These are phyloP conservation scores for Macrobrachium rosenbergii DNA, from an alignment of 1,140 invertebrate genomes.

Conservation along the genomic window DNA sequence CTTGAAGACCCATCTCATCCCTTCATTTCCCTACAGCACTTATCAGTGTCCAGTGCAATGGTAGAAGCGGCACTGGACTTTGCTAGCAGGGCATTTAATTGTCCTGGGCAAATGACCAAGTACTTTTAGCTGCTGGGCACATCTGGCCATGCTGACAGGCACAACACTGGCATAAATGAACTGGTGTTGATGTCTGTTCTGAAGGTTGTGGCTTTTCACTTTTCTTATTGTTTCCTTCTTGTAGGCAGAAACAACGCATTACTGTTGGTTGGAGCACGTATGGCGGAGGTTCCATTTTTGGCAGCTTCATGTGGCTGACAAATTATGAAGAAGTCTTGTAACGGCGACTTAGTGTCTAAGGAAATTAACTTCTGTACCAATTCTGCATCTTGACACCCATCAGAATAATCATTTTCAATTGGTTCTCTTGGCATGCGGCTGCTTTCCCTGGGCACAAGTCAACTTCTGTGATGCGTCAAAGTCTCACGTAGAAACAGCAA, in stretches of 20 bases:
- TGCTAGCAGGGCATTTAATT: background rate
- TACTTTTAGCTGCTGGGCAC: background rate
- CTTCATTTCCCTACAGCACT: background rate
- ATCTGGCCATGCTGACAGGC: background rate
- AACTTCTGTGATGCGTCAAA: conserved; percentile 24
- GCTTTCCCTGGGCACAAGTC: conserved; percentile 17
- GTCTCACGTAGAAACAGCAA: background rate
- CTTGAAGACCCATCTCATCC: too few species aligned
- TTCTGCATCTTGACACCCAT: too few species aligned
- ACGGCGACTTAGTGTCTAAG: background rate
- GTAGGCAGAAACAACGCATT: background rate
- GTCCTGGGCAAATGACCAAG: background rate
- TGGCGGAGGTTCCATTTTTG: background rate
- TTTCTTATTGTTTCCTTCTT: background rate
- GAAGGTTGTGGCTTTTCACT: background rate
- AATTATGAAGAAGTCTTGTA: background rate
- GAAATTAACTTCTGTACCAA: background rate
- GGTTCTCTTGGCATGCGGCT: background rate
- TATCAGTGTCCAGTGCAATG: background rate
- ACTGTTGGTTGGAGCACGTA: conserved; percentile 5
- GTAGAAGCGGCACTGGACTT: background rate
- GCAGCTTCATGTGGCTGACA: background rate
- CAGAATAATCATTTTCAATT: conserved; percentile 4
- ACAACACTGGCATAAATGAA: background rate
- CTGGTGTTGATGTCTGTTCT: background rate